These are phyloP conservation scores for Turnix velox DNA, from an alignment of 2,113 vertebrate species.

Conservation along the genomic window DNA sequence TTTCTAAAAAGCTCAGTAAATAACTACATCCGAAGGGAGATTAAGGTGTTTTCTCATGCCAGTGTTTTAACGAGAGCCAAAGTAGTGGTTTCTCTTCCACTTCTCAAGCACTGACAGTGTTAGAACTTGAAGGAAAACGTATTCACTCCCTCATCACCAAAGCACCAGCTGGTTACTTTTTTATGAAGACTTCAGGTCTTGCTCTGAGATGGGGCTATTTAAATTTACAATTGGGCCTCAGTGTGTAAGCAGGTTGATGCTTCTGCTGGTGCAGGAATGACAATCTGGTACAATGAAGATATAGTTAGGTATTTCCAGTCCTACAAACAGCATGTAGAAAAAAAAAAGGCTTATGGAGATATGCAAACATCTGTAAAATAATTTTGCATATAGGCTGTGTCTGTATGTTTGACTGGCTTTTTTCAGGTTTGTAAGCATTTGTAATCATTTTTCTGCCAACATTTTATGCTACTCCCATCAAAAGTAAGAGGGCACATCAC, in stretches of 20 bases:
- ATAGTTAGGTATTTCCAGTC: constrained; percentile 33
- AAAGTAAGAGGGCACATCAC: constrained; percentile 70
- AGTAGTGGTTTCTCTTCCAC: constrained; percentile 4
- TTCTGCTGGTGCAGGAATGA: constrained; percentile 65
- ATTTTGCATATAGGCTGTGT: constrained; percentile 65
- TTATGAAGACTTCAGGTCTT: constrained; percentile 65
- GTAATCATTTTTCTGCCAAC: constrained; percentile 63
- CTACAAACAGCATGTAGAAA: constrained; percentile 46
- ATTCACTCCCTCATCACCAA: not conserved
- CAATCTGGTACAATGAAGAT: constrained; percentile 42
- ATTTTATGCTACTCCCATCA: constrained; percentile 56
- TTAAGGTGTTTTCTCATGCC: constrained; percentile 56
- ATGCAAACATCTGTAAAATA: constrained; percentile 60
- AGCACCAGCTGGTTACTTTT: constrained; percentile 33
- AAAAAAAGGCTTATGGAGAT: constrained; percentile 17
- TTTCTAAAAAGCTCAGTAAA: constrained; percentile 27
- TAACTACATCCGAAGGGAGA: not conserved
- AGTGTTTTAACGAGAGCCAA: constrained; percentile 39
- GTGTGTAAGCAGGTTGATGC: constrained; percentile 51
- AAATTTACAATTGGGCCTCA: constrained; percentile 54
- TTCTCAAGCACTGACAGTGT: not conserved
- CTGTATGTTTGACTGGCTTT: constrained; percentile 66
- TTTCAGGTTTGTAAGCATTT: constrained; percentile 76
- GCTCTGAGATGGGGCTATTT: constrained; percentile 36
- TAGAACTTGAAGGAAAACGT: not conserved